A percentile compares a stretch with the other conserved stretches of the same genome.
Conservation (phyloP, 2,113 vertebrate species). For the Glaucidium brasilianum region DNA sequence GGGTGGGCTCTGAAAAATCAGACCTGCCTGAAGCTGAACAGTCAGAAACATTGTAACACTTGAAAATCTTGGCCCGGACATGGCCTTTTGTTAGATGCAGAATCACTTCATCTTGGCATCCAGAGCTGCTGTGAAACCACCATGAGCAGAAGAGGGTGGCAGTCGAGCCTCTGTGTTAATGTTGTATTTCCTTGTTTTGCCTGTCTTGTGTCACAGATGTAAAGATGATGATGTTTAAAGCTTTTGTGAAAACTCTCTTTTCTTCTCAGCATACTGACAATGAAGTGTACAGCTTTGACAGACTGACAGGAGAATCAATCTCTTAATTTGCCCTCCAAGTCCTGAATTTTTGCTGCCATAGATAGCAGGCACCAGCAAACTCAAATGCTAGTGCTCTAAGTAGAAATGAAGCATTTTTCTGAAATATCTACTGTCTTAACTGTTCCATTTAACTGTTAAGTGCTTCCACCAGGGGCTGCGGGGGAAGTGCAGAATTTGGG, state of each 20-base stretch:
- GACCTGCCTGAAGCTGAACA: neutral
- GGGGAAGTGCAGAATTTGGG: neutral
- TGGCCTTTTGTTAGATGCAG: neutral
- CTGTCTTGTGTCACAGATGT: neutral
- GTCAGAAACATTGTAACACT: neutral
- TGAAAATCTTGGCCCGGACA: neutral
- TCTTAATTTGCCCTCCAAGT: neutral
- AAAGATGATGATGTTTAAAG: neutral
- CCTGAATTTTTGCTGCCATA: neutral
- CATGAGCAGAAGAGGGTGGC: neutral
- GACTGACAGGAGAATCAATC: neutral
- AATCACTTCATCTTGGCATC: neutral
- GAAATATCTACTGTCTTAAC: neutral
- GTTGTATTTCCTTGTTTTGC: neutral
- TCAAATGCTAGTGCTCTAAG: neutral
- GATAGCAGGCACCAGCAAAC: neutral
- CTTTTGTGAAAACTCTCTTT: neutral
- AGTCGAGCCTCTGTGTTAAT: neutral
- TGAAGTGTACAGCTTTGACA: neutral
- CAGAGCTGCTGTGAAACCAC: neutral
- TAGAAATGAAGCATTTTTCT: neutral
- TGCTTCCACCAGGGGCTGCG: neutral
- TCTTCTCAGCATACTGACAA: neutral
- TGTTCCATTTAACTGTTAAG: neutral
- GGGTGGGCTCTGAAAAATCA: neutral